Base-by-base conservation (phyloP, 1,140 invertebrate species). In the Oedothorax gibbosus region DNA sequence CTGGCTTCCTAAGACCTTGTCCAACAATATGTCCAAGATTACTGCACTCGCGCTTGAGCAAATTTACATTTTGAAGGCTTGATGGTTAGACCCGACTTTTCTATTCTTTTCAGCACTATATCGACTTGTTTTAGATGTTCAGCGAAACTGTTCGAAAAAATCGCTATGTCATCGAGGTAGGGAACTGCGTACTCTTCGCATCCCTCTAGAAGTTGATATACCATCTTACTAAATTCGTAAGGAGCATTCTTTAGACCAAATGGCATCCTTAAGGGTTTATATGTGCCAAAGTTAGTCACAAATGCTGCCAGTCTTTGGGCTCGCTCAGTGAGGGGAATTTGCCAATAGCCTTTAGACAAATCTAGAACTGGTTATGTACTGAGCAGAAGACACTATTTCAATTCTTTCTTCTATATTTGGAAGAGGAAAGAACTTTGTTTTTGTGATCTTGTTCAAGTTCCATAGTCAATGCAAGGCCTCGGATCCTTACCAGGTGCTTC, bases 321-420 rank as follows among this genome's bases (percentile, higher is more conserved):
- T 9, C 15, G 51, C 51, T 64, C 10, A 65, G 53, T 21, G 5
- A 78, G 6, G n/a, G 76, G 49, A 66, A 78, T 53, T 15, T 78
- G 76, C 76, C 76, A 64, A 50, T 78, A 78, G 3, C 62, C 64
- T 20, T 65, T 78, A n/a, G 71, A 14, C 35, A 50, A 78, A 51
- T 54, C 76, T 4, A 78, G 11, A 53, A 78, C 10, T 7, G 60
- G 60, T 78, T 6, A 78, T 78, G 18, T 4, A 78, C 53, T 65
- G 64, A 21, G 35, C 57, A 7, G 57, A 49, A 7, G 76, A 78
- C 4, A 78, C 62, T 11, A 35, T 78, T 66, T 65, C 2, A 53
- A 78, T 53, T n/a, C 76, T 20, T 78, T 76, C 64, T n/a, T 78
- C 76, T 35, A 78, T 78, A 20, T 78, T 65, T 4, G 50, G 76